Evolutionary conservation across 2,113 vertebrate genomes (phyloP).

Genomic region (Setophaga kirtlandii): DNA sequence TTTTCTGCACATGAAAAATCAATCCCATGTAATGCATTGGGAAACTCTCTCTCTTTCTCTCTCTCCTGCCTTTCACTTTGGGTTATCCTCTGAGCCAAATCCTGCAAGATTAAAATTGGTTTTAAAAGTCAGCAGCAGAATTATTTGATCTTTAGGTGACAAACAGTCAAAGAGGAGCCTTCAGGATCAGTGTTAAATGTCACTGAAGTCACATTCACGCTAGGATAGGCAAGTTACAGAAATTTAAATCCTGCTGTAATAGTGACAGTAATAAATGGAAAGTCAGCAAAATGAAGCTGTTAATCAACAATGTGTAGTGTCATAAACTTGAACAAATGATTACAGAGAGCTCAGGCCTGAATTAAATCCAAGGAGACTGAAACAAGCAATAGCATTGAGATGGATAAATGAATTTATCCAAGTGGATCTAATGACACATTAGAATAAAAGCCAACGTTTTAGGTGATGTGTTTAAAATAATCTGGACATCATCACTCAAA

Average conservation of each 20-base stretch:
- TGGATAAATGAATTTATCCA: not conserved
- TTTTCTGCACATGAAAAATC: constrained; percentile 22
- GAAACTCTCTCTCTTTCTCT: not conserved
- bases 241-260: constrained; percentile 30
- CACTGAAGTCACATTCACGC: constrained; percentile 32
- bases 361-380: constrained; percentile 31
- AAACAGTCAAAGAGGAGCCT: constrained; percentile 19
- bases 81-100: constrained; percentile 45
- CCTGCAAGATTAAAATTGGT: constrained; percentile 53
- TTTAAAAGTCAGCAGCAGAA: constrained; percentile 51
- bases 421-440: not conserved
- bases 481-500: not conserved
- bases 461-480: not conserved
- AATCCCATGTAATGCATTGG: not conserved
- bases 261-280: constrained; percentile 53
- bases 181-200: constrained; percentile 45
- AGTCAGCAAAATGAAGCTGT: constrained; percentile 50
- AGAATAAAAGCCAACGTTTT: not conserved
- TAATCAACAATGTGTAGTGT: constrained; percentile 30
- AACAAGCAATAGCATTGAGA: not conserved
- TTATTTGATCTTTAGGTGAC: constrained; percentile 46
- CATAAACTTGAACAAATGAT: constrained; percentile 23
- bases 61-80: constrained; percentile 7
- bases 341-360: not conserved
- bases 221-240: constrained; percentile 29